Evolutionary conservation across 2,797 vertebrate species (phyloP), one percentile per base, ranked within the genome.

Genomic region (Ara ararauna): DNA sequence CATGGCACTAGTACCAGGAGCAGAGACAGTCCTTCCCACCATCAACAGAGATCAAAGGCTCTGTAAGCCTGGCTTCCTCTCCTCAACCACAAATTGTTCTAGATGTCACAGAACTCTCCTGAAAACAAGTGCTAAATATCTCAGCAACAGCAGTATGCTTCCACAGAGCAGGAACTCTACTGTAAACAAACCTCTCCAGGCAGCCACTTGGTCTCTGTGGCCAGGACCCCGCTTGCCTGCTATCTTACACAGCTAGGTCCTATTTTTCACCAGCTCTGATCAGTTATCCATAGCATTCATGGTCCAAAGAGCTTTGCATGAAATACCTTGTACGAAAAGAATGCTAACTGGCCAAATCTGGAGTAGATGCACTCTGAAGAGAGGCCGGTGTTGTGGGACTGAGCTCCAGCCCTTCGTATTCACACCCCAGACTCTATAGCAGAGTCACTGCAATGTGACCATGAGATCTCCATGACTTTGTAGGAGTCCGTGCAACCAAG

Each of bases 161-260:
- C 47, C 4, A 0, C 30, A 18, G 27, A 14, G 40, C 64, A 62
- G 30, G 76, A 73, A 24, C 2, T 0, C 51, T 19, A 48, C 67
- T 40, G 7, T 3, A 5, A 50, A 26, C 13, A 13, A 71, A 14
- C 53, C 14, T 27, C 42, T 5, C 0, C 0, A 60, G 70, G 38
- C 40, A 23, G 22, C 3, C 2, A 7, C 38, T 11, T 23, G 50
- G 18, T 14, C 51, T 36, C 4, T 38, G 45, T 51, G 61, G 58
- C 27, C 76, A 91, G 42, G 40, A 45, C 27, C 13, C 12, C 0
- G 0, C 48, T 80, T 13, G 19, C 14, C 68, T 3, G 0, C 17
- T 29, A 36, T 26, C 76, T 53, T 45, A 61, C 32, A 44, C 11
- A 22, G 22, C 1, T 13, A 23, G 22, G 18, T 11, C 58, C 66